phyloP scores from a whole-genome alignment of 2,113 vertebrate genomes.

The Oceanodroma tethys region DNA sequence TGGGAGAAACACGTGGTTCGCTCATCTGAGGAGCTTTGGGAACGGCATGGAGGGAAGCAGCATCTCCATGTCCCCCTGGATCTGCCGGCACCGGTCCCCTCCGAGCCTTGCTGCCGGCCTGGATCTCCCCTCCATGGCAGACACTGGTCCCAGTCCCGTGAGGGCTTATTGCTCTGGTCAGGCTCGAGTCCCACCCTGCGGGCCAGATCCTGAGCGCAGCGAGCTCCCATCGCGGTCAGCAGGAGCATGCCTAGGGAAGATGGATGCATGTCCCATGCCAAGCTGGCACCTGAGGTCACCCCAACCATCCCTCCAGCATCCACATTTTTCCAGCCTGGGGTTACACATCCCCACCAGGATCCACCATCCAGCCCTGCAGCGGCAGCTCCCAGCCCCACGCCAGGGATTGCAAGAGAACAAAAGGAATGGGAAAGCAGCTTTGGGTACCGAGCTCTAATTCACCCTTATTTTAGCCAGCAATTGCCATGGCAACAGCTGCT shows the following conservation, averaged over 20 bases:
- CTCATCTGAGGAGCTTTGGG: background rate
- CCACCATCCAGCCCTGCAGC: background rate
- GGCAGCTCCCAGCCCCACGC: rapidly evolving
- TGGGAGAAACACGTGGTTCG: rapidly evolving
- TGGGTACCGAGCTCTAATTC: background rate
- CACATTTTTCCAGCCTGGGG: background rate
- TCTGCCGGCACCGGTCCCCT: rapidly evolving
- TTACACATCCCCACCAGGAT: rapidly evolving
- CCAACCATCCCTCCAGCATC: rapidly evolving
- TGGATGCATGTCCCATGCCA: rapidly evolving
- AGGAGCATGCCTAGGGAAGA: rapidly evolving
- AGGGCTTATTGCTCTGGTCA: background rate
- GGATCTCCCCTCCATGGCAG: background rate
- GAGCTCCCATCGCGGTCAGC: background rate
- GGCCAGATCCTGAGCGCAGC: background rate
- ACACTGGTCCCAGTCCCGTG: rapidly evolving
- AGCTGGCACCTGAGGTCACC: background rate
- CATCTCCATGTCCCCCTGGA: rapidly evolving
- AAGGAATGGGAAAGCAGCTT: background rate
- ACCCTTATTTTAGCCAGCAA: background rate
- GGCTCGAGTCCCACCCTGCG: rapidly evolving
- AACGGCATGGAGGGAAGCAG: rapidly evolving
- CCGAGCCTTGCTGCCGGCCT: background rate
- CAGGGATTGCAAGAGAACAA: background rate
- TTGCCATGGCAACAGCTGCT: background rate